Percentiles rank a stretch among this genome's conserved stretches.
Conservation (phyloP, 2,113 vertebrate species). For the Thalassarche chlororhynchos region DNA sequence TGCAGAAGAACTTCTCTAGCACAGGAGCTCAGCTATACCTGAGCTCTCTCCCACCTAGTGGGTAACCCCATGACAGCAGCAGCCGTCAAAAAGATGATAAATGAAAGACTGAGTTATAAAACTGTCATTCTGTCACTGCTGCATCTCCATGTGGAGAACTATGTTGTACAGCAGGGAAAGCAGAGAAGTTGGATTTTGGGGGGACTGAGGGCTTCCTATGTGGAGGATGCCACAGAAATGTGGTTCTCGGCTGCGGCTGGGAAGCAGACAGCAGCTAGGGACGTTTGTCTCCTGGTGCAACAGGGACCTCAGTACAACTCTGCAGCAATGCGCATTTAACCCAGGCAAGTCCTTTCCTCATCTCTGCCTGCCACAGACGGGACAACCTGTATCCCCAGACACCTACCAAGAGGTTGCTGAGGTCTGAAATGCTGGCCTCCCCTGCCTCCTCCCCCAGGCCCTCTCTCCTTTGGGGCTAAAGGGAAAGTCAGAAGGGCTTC, state of each 20-base stretch:
- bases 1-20: not conserved
- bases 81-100: not conserved
- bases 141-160: not conserved
- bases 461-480: not conserved
- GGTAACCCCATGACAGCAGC: not conserved
- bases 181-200: not conserved
- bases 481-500: not conserved
- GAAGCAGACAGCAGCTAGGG: not conserved
- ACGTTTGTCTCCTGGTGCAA: not conserved
- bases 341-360: not conserved
- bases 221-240: not conserved
- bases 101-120: not conserved
- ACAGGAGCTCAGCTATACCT: not conserved
- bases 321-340: not conserved
- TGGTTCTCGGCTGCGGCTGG: fast-evolving
- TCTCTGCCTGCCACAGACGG: not conserved
- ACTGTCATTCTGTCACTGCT: not conserved
- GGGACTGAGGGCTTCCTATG: not conserved
- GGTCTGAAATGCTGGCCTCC: not conserved
- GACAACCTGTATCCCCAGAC: not conserved
- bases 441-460: not conserved
- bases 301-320: not conserved
- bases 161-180: not conserved
- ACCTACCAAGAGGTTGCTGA: not conserved
- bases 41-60: not conserved